Evolutionary conservation across 2,797 vertebrate species (phyloP).

Genomic region (Myotis planiceps): DNA sequence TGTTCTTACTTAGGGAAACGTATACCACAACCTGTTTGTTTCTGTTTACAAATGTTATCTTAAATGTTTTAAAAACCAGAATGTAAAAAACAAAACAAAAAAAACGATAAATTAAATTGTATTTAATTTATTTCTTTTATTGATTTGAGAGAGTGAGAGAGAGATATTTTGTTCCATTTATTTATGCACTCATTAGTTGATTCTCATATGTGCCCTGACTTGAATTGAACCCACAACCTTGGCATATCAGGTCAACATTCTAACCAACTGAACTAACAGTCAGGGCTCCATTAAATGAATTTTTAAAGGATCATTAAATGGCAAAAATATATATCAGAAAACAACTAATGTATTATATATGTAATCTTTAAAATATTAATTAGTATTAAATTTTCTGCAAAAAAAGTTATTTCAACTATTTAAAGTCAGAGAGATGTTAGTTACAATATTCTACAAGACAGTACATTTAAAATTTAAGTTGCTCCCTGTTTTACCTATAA

Average conservation of each 20-base stretch:
- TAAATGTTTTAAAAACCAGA: background rate
- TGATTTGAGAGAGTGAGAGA: background rate
- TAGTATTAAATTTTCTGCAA: conserved; percentile 10
- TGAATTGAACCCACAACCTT: background rate
- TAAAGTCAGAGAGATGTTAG: background rate
- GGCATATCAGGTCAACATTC: background rate
- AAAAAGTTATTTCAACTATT: background rate
- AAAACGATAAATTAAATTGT: background rate
- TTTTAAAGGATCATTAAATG: background rate
- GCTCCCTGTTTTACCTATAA: background rate
- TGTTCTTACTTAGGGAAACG: background rate
- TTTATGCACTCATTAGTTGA: background rate
- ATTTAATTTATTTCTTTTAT: background rate
- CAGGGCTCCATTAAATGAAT: background rate
- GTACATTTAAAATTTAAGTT: background rate
- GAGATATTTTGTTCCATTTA: background rate
- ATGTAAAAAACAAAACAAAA: background rate
- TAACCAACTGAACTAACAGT: background rate
- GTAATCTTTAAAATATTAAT: background rate
- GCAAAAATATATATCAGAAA: background rate
- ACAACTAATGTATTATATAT: background rate
- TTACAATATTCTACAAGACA: background rate
- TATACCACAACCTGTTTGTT: background rate
- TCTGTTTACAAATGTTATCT: background rate
- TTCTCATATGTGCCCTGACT: background rate